A percentile compares a stretch with the other conserved stretches of the same genome.
phyloP scores from a whole-genome alignment of 2,113 vertebrate species.

The Osmerus mordax region DNA sequence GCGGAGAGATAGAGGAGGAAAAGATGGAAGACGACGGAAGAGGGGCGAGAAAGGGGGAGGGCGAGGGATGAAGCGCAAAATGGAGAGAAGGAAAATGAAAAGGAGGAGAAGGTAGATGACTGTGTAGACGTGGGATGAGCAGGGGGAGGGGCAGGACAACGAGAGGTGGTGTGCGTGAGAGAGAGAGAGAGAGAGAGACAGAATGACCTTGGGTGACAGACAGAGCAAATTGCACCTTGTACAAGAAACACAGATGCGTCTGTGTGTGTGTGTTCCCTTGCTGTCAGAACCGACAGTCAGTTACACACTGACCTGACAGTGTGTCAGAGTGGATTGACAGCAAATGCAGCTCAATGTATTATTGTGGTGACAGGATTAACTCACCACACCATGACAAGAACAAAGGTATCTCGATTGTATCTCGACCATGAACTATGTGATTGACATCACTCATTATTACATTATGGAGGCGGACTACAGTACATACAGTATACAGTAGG shows the following conservation, averaged over 20 bases:
- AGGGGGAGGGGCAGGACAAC: not conserved
- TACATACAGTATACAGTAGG: too few species aligned
- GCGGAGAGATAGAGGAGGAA: not conserved
- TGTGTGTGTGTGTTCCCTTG: not conserved
- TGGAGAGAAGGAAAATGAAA: not conserved
- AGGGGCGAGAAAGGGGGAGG: not conserved
- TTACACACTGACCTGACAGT: not conserved
- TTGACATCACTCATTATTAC: too few species aligned
- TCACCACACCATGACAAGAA: too few species aligned
- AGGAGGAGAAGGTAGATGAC: conserved; percentile 20
- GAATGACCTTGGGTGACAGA: conserved; percentile 17
- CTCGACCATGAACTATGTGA: too few species aligned
- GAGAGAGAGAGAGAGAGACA: not conserved
- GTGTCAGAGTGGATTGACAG: not conserved
- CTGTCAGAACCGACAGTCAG: not conserved
- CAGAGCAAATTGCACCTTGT: conserved; percentile 4
- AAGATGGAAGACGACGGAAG: not conserved
- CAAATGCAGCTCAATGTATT: not conserved
- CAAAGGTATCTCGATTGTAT: too few species aligned
- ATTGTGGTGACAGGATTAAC: too few species aligned
- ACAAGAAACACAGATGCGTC: not conserved
- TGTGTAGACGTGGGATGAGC: conserved; percentile 4
- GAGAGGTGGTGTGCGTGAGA: not conserved
- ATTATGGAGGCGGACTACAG: too few species aligned
- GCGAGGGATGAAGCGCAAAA: not conserved